Base-by-base conservation (phyloP, 2,113 vertebrate genomes). In the Ascaphus truei region DNA sequence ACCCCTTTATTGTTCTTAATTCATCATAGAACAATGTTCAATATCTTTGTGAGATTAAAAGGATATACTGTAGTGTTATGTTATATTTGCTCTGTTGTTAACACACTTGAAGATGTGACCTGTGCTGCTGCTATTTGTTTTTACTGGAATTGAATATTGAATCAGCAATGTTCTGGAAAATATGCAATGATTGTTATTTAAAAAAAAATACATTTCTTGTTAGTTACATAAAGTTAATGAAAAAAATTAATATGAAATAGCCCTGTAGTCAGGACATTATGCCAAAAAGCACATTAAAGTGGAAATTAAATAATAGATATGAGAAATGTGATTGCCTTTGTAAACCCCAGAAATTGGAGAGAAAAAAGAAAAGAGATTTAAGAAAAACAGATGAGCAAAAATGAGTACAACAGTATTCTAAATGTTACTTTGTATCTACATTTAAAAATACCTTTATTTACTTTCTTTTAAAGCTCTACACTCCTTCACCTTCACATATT, bases 101-200 rank as follows among this genome's bases (percentile, higher is more conserved):
- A 25, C 48, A 33, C 25, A 55, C 30, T 55, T 36, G 3, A 22
- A 33, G 25, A 41, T 16, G 57, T 52, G 31, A 45, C 16, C 25
- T 25, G 2, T 23, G 23, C 12, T 37, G 8, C n/a, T 22, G n/a
- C 16, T 60, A 61, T 61, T 51, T 52, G 45, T 26, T 61, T 61
- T 57, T 71, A 60, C 67, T 30, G 18, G 26, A 71, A 71, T 23
- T 69, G 30, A 51, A 69, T 50, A 60, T 31, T 69, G 67, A 52
- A 61, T 71, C 67, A 71, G 57, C 67, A 71, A 61, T 52, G 67
- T 52, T 71, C 55, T 52, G 26, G 31, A 52, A 52, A 61, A 60
- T 61, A 52, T 69, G 67, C 56, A 7, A 52, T 20, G 16, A 61
- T 52, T 16, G 45, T 36, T 50, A n/a, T 30, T 48, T 39, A 11